Base-by-base conservation (phyloP, 1,140 invertebrate species). In the Magallana gigas region DNA sequence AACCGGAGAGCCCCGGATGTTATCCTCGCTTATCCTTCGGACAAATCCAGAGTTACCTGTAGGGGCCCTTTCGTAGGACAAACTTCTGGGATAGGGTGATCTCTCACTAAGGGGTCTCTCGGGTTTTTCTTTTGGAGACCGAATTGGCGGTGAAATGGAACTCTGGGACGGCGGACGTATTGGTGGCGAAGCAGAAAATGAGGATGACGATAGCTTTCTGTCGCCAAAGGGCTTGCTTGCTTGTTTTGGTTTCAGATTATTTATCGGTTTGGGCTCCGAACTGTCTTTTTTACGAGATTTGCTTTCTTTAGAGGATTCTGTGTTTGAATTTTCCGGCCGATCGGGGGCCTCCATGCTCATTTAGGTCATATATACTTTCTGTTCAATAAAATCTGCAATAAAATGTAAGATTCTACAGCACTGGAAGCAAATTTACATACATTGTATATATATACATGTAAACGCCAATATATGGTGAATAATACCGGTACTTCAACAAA, bases 101-200 rank as follows among this genome's bases (percentile, higher is more conserved):
- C 29, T 76, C 36, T 76, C 68, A 12, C 68, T 76, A 29, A 76
- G 36, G 68, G 68, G 68, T 29, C 68, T 36, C 23, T 76, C 68
- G 6, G 68, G 23, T 76, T 12, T 8, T 36, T 29, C 14, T 76
- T 11, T 11, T 11, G 68, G 68, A 12, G 68, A 76, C 29, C 18
- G 68, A 48, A 76, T 76, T 29, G 68, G 68, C 9, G 68, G 68
- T 76, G 68, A 76, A 29, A 76, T 9, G 23, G 68, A 76, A 5
- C 36, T 76, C 23, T 76, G 68, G 7, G 68, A 76, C 23, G 68
- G 23, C 36, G 68, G 29, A 29, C 68, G 68, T 23, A 29, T 76
- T 76, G 68, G 68, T 4, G 68, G 68, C 23, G 68, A 76, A 4
- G 68, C 18, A 76, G 68, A 76, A 12, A 18, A 29, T 76, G 23